A percentile compares a stretch with the other conserved stretches of the same genome.
These are phyloP conservation scores for Montipora efflorescens DNA, from an alignment of 64 coral and sea anemone genomes.

Conservation along the genomic window DNA sequence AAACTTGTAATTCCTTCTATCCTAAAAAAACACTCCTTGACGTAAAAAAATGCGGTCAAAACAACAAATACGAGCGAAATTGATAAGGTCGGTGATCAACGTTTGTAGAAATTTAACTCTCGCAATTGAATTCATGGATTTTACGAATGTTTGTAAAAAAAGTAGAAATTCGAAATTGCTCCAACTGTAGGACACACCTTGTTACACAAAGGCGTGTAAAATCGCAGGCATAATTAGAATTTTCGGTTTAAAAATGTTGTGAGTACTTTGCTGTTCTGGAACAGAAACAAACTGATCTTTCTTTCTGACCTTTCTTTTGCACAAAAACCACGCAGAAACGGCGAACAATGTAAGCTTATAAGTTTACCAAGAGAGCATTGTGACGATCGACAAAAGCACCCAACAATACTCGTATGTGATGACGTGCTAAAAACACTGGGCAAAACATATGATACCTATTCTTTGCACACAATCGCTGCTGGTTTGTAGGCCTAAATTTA, in stretches of 20 bases:
- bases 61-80: constrained; percentile 2
- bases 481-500: background rate
- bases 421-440: constrained; percentile 31
- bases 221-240: constrained; percentile 61
- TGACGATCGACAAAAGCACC: background rate
- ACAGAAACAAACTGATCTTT: constrained; percentile 5
- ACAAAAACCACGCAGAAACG: background rate
- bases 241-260: constrained; percentile 1
- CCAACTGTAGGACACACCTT: constrained; percentile 39
- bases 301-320: background rate
- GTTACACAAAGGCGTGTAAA: constrained; percentile 37
- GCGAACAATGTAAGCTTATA: background rate
- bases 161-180: constrained; percentile 10
- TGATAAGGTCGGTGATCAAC: background rate
- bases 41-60: background rate
- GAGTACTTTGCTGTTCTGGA: background rate
- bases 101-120: background rate
- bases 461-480: constrained; percentile 14
- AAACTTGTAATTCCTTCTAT: constrained; percentile 1
- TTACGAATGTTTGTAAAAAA: background rate
- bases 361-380: no score
- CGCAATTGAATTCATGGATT: background rate
- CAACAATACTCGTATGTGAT: background rate
- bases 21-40: background rate
- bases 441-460: constrained; percentile 42